Conservation (phyloP, 1,140 invertebrate genomes). For the Drosophila funebris region DNA sequence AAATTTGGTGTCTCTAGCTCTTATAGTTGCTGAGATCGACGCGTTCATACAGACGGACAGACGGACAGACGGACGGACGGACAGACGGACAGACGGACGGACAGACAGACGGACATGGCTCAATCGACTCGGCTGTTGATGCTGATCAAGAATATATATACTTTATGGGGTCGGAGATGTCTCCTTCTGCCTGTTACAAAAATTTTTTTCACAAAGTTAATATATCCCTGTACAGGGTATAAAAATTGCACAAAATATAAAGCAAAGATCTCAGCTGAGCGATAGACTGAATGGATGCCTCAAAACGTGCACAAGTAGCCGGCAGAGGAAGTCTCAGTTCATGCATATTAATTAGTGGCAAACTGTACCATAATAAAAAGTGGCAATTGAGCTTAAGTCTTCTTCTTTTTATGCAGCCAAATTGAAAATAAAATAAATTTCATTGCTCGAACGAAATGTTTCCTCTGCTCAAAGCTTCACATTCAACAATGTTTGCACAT, state of each 20-base stretch:
- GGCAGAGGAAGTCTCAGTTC: slow-evolving; percentile 41
- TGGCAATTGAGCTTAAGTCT: not conserved
- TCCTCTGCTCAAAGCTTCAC: not conserved
- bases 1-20: too few species aligned
- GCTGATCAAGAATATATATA: too few species aligned
- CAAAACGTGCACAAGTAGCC: slow-evolving; percentile 35
- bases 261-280: slow-evolving; percentile 8
- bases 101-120: too few species aligned
- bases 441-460: slow-evolving; percentile 16
- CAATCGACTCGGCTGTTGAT: too few species aligned
- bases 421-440: slow-evolving; percentile 56
- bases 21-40: too few species aligned
- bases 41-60: too few species aligned
- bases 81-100: too few species aligned
- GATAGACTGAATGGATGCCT: slow-evolving; percentile 7
- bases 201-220: too few species aligned
- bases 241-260: slow-evolving; percentile 9
- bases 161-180: too few species aligned
- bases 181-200: too few species aligned
- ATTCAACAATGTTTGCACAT: slow-evolving; percentile 56
- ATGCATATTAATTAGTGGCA: slow-evolving; percentile 64
- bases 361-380: slow-evolving; percentile 30
- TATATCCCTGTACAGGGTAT: too few species aligned
- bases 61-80: too few species aligned
- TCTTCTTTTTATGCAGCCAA: slow-evolving; percentile 37